Evolutionary conservation across 1,140 invertebrate genomes (phyloP).

Genomic region (Hyposmocoma kahamanoa): DNA sequence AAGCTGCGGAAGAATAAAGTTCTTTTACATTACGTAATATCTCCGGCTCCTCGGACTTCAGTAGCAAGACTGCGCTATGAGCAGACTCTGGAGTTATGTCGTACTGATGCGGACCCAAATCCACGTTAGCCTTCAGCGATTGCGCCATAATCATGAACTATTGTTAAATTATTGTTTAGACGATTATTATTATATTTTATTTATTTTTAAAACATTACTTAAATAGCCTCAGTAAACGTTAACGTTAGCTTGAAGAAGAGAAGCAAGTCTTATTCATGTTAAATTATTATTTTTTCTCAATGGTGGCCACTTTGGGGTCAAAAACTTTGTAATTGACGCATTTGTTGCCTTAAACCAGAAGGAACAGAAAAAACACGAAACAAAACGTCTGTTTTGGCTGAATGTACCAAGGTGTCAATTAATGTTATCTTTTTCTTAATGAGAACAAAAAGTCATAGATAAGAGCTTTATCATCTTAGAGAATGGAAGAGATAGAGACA

Average conservation of each 20-base stretch:
- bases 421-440: no score
- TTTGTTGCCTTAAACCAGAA: no score
- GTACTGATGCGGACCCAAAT: conserved; percentile 47
- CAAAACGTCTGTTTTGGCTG: no score
- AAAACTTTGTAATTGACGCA: no score
- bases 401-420: no score
- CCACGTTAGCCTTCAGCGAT: conserved; percentile 41
- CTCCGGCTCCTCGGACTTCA: conserved; percentile 50
- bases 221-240: neutral
- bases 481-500: no score
- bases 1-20: neutral
- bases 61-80: conserved; percentile 47
- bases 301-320: no score
- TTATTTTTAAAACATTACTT: neutral
- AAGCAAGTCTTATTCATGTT: neutral
- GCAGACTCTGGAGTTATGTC: conserved; percentile 55
- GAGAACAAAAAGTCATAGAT: no score
- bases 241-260: neutral
- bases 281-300: neutral
- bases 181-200: neutral
- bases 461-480: no score
- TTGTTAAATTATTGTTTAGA: neutral
- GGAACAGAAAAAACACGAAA: no score
- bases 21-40: conserved; percentile 36
- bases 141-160: neutral